Conservation (phyloP, 2,888 invertebrate species). For the Gasteruption jaculator region DNA sequence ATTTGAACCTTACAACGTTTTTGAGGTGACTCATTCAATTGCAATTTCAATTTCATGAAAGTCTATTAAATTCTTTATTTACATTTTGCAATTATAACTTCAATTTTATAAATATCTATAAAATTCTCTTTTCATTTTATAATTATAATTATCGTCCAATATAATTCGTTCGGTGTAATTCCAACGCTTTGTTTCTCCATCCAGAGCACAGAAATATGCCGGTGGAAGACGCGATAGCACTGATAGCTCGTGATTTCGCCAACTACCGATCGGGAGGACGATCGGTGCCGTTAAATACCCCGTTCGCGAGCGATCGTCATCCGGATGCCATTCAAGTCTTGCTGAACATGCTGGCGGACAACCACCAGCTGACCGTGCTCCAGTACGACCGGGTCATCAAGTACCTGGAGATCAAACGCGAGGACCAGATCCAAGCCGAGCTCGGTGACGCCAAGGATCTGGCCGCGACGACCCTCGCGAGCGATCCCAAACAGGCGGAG, state of each 20-base stretch:
- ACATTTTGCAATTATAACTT: too few relatives aligned
- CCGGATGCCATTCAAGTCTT: constrained; percentile 48
- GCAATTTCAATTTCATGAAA: too few relatives aligned
- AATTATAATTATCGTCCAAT: too few relatives aligned
- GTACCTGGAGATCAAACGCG: constrained; percentile 70
- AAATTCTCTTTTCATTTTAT: too few relatives aligned
- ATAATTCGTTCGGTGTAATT: too few relatives aligned
- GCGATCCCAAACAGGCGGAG: constrained; percentile 61
- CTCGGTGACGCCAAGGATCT: constrained; percentile 62
- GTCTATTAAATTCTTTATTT: too few relatives aligned
- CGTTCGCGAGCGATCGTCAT: constrained; percentile 51
- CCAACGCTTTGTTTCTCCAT: too few relatives aligned
- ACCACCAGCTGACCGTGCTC: constrained; percentile 68
- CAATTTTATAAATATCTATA: too few relatives aligned
- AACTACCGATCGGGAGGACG: constrained; percentile 58
- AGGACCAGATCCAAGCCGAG: constrained; percentile 71
- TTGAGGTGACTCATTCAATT: too few relatives aligned
- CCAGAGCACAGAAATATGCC: constrained; percentile 95
- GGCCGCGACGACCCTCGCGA: constrained; percentile 50
- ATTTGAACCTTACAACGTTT: too few relatives aligned
- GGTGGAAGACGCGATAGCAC: constrained; percentile 79
- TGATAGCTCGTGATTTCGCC: constrained; percentile 71
- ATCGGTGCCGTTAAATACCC: constrained; percentile 57
- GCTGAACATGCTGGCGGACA: constrained; percentile 78
- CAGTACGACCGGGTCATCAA: constrained; percentile 76